Percentiles rank a stretch among this genome's conserved stretches.
Evolutionary conservation across 1,140 invertebrate genomes (phyloP).

Genomic region (Latrodectus geometricus): DNA sequence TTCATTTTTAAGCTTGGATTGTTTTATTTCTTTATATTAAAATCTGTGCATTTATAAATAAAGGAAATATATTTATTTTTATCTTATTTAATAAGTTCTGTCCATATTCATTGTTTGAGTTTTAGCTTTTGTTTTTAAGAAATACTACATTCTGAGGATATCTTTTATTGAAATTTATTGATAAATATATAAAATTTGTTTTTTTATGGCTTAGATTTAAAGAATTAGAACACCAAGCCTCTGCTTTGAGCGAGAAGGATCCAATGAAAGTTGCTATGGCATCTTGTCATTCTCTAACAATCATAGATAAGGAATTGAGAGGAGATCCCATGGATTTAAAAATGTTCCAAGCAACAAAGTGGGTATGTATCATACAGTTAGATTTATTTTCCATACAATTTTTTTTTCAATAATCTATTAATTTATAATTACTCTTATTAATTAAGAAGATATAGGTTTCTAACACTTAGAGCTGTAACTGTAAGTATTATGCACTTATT

Average conservation of each 20-base stretch:
- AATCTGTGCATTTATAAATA: background rate
- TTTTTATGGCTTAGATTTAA: constrained; percentile 51
- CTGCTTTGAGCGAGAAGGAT: constrained; percentile 4
- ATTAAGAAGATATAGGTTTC: too few species aligned
- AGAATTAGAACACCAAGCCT: constrained; percentile 34
- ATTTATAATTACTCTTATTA: too few species aligned
- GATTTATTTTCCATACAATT: too few species aligned
- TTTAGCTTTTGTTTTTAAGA: too few species aligned
- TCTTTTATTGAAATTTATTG: too few species aligned
- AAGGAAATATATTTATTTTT: background rate
- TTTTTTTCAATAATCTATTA: too few species aligned
- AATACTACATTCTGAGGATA: too few species aligned
- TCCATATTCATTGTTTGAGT: too few species aligned
- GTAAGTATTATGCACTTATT: too few species aligned
- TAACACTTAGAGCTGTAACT: too few species aligned
- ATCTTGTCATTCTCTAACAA: constrained; percentile 84
- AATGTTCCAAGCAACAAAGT: constrained; percentile 88
- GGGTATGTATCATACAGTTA: constrained; percentile 69
- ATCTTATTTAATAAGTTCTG: too few species aligned
- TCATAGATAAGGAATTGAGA: constrained; percentile 80
- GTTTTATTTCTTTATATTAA: background rate
- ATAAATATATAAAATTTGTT: background rate
- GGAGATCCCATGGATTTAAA: constrained; percentile 88
- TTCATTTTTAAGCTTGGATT: too few species aligned
- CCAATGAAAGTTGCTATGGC: constrained; percentile 75